A percentile compares a stretch with the other conserved stretches of the same genome.
phyloP scores from a whole-genome alignment of 1,140 invertebrate genomes.

The Sitophilus oryzae region DNA sequence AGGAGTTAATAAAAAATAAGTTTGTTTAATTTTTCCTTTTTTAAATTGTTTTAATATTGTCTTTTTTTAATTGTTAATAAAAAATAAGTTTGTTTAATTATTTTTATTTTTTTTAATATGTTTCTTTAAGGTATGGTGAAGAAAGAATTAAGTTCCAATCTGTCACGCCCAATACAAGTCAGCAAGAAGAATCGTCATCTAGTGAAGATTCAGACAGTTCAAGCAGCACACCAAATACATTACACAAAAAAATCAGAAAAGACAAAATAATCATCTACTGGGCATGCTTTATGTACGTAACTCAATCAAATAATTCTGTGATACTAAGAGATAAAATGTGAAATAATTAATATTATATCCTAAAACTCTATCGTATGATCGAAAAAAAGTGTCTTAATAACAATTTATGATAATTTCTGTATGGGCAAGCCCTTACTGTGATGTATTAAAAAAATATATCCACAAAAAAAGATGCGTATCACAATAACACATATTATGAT shows the following conservation, averaged over 20 bases:
- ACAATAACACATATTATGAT: too few species aligned
- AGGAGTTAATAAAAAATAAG: too few species aligned
- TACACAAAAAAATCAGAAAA: constrained; percentile 47
- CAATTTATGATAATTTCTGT: too few species aligned
- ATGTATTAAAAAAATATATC: too few species aligned
- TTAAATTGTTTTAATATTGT: too few species aligned
- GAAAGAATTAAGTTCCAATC: constrained; percentile 63
- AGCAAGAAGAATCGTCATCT: constrained; percentile 39
- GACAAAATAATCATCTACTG: constrained; percentile 70
- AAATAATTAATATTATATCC: too few species aligned
- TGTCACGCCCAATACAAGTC: constrained; percentile 47
- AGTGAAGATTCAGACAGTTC: constrained; percentile 51
- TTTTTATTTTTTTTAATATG: neutral
- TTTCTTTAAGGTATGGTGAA: constrained; percentile 54
- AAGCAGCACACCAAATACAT: constrained; percentile 43
- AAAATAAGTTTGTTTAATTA: neutral
- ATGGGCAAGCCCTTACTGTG: too few species aligned
- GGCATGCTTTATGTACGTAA: constrained; percentile 41
- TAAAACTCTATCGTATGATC: too few species aligned
- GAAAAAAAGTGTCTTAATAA: too few species aligned
- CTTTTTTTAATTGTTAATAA: too few species aligned
- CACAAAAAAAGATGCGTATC: too few species aligned
- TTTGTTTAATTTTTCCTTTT: too few species aligned
- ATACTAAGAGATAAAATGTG: neutral
- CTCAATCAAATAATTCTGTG: neutral